Base-by-base conservation (phyloP, 2,888 invertebrate species). In the Corbicula japonica region DNA sequence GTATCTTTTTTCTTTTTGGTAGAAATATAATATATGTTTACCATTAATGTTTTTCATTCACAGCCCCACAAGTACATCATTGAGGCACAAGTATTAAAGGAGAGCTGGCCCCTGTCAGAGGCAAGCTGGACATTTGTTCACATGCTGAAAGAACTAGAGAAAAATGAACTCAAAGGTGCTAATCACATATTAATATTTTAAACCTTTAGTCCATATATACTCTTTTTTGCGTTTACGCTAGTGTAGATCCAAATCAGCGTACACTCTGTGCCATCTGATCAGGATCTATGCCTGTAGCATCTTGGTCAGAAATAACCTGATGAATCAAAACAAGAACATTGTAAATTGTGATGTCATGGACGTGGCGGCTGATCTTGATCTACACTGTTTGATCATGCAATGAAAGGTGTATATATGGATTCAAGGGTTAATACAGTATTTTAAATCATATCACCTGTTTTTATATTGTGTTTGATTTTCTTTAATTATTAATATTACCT, bases 11-110 rank as follows among this genome's bases (percentile, higher is more conserved):
- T 26, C 34, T 30, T 15, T 60, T 32, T 32, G 34, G 8, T 30
- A 34, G 21, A 1, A n/a, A 21, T 63, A 18, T 44, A n/a, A 18
- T 28, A 15, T 23, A 12, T 46, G 28, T 23, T 46, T 21, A 12
- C 8, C 54, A 26, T 54, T 50, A 54, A 18, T 8, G 10, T 69
- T 28, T 44, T 63, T 65, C 41, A 41, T 58, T 86, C 84, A 0
- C 83, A 92, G 92, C 88, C 90, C 1, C 93, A 93, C 87, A 93
- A 93, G 83, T 93, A 93, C 87, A 89, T 92, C 28, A 87, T 93
- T n/a, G 92, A 93, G 78, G 93, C 93, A 0, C 83, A 86, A 21
- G 91, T 93, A 28, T 75, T 92, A 69, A 86, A 91, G 62, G 88
- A 92, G 73, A 92, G 92, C 74, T 93, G 93, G 93, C 93, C 93